Conservation (phyloP, 2,797 vertebrate genomes). For the Diceros bicornis region DNA sequence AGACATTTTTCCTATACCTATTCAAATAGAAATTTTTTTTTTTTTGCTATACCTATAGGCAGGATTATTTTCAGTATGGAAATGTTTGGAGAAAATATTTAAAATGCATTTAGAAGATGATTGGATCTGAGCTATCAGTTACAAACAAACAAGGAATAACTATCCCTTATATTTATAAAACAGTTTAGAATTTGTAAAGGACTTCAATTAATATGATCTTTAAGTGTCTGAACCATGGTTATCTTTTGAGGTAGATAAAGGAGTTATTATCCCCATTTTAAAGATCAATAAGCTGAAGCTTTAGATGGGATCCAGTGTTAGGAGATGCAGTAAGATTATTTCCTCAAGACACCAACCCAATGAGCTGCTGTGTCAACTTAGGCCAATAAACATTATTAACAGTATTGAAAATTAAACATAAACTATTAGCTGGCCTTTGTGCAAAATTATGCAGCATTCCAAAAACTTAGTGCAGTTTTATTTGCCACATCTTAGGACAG, state of each 20-base stretch:
- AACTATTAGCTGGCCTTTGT: background rate
- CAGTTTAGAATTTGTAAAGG: constrained; percentile 9
- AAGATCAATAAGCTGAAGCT: background rate
- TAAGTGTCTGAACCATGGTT: background rate
- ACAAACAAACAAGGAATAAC: background rate
- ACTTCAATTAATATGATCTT: background rate
- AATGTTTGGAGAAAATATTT: background rate
- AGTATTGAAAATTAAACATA: constrained; percentile 20
- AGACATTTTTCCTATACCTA: background rate
- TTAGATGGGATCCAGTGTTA: background rate
- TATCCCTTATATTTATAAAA: background rate
- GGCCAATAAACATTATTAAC: background rate
- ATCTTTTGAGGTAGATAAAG: background rate
- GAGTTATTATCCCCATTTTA: background rate
- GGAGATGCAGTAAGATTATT: background rate
- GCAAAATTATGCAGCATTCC: background rate
- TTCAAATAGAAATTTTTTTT: constrained; percentile 13
- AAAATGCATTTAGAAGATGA: background rate
- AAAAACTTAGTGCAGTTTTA: background rate
- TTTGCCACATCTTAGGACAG: background rate
- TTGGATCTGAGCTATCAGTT: background rate
- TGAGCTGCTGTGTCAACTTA: background rate
- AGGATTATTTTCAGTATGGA: background rate
- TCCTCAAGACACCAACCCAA: background rate
- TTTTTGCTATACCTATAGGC: background rate